Base-by-base conservation (phyloP, 1,140 invertebrate species). In the Trissolcus basalis region DNA sequence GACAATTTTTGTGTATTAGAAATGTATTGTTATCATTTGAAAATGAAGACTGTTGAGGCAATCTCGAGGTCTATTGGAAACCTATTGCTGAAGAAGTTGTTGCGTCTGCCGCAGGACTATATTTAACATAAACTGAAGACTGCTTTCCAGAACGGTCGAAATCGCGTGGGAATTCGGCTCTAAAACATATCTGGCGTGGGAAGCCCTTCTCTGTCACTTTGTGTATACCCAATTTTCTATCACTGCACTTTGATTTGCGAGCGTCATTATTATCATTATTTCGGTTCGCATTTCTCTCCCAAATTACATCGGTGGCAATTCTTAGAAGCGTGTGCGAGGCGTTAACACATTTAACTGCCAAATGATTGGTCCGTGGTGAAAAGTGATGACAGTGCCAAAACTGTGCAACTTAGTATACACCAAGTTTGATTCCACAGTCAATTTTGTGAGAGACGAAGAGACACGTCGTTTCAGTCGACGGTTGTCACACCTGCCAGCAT, bases 401-500 rank as follows among this genome's bases (percentile, higher is more conserved):
- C 11, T 74, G 63, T 27, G 19, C 78, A 78, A 81, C 81, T 80
- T 82, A 81, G 81, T 85, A 81, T 80, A 80, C 72, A 77, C 55
- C 76, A 60, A 79, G 79, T 67, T 55, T 50, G 45, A 67, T 70
- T 73, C 78, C 68, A 77, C 16, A 83, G 77, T 76, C 71, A 56
- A 54, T 76, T 81, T 73, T 64, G 67, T 51, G 74, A 71, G 77
- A 79, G 69, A 27, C 77, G 68, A 64, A 77, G 74, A 72, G 69
- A 78, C 67, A 63, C 64, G 44, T 71, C 73, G 74, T 79, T 78
- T 77, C 64, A 61, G 27, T 58, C 60, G 33, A 44, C 35, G 55
- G 82, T 82, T 86, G 80, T 79, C 83, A 83, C 85, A 86, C 83
- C 86, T 87, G 86, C 81, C 78, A 80, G 72, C 74, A 79, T 83